phyloP scores from a whole-genome alignment of 2,113 vertebrate genomes.

The Grammomys dolichurus region DNA sequence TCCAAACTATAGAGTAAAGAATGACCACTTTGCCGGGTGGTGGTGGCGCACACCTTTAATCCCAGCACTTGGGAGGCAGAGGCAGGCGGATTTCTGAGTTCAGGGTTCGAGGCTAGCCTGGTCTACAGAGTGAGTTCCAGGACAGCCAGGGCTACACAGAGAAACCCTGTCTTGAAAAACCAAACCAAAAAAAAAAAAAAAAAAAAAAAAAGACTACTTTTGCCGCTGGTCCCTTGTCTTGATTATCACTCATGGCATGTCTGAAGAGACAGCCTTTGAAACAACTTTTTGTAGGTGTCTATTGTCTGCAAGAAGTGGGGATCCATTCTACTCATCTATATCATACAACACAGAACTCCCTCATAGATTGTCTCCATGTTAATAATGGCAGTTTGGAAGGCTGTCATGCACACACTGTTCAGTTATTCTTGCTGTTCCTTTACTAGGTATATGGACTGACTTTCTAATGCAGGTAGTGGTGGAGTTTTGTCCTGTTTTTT shows the following conservation, averaged over 20 bases:
- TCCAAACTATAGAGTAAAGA: background rate
- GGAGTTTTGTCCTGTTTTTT: background rate
- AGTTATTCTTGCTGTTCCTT: conserved; percentile 41
- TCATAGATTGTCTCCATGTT: background rate
- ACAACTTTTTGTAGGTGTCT: conserved; percentile 48
- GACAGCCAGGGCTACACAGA: no score
- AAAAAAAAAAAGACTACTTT: background rate
- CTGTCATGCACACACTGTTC: background rate
- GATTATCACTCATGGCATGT: conserved; percentile 3
- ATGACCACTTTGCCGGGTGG: background rate
- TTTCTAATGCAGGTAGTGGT: background rate
- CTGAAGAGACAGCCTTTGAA: conserved; percentile 6
- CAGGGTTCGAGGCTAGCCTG: no score
- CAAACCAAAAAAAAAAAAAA: no score
- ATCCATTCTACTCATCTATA: background rate
- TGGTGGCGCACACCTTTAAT: no score
- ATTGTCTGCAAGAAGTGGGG: conserved; percentile 44
- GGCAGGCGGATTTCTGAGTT: no score
- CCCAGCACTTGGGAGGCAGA: no score
- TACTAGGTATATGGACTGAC: background rate
- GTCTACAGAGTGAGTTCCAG: no score
- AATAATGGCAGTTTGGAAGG: background rate
- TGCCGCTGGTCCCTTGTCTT: background rate
- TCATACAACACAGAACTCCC: background rate
- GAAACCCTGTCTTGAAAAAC: no score